Conservation (phyloP, 2,888 invertebrate species). For the Synergus itoensis region DNA sequence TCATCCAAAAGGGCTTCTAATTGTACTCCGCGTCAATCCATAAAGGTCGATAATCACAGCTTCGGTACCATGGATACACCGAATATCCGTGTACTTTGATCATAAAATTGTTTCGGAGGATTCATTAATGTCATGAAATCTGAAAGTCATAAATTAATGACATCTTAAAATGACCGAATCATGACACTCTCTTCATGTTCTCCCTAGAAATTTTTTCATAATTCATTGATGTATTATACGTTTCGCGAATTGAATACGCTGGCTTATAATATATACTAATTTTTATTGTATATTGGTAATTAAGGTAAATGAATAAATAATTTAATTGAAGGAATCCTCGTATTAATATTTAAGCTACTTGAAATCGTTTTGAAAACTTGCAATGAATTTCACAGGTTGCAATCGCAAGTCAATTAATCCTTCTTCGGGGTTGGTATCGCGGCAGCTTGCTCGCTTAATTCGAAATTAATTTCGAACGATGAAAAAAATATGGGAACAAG, state of each 20-base stretch:
- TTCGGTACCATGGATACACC: constrained; percentile 53
- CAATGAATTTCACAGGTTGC: constrained; percentile 24
- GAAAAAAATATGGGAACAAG: constrained; percentile 67
- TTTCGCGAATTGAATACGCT: background rate
- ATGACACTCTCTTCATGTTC: background rate
- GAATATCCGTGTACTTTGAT: constrained; percentile 50
- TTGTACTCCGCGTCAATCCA: constrained; percentile 66
- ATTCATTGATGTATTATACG: background rate
- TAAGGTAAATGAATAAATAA: constrained; percentile 20
- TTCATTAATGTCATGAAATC: constrained; percentile 36
- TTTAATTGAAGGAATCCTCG: background rate
- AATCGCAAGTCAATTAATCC: constrained; percentile 37
- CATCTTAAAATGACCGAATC: background rate
- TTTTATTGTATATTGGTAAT: constrained; percentile 14
- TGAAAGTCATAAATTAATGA: constrained; percentile 23
- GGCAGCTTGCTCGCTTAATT: constrained; percentile 61
- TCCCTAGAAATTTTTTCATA: background rate
- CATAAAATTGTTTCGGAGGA: constrained; percentile 37
- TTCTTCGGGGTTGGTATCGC: constrained; percentile 26
- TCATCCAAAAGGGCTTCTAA: constrained; percentile 69
- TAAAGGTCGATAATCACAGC: constrained; percentile 63
- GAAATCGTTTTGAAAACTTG: constrained; percentile 33
- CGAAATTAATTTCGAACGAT: constrained; percentile 68
- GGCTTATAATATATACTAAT: background rate
- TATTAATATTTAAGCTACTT: constrained; percentile 9